These are phyloP conservation scores for Bombus superbus DNA, from an alignment of 1,140 invertebrate genomes.

Conservation along the genomic window DNA sequence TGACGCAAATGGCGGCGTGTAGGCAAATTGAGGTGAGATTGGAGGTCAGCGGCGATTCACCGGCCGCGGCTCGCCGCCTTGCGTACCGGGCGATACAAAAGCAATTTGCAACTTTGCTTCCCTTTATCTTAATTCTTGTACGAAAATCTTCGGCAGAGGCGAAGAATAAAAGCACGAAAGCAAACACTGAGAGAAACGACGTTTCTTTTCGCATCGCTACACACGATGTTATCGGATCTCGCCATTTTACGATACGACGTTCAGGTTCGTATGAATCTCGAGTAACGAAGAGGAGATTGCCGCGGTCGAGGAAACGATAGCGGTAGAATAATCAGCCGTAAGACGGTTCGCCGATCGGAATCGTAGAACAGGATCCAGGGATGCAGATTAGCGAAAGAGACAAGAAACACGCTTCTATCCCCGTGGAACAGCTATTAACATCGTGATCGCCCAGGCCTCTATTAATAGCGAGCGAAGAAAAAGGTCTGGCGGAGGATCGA, in stretches of 20 bases:
- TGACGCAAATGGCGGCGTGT: slow-evolving; percentile 79
- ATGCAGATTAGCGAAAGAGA: slow-evolving; percentile 22
- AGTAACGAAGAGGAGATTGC: not conserved
- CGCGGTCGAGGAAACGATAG: not conserved
- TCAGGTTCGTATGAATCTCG: not conserved
- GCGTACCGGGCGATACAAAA: slow-evolving; percentile 65
- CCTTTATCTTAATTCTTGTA: not conserved
- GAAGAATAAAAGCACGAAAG: not conserved
- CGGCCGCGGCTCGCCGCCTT: slow-evolving; percentile 61
- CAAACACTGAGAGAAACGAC: not conserved
- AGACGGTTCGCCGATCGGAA: no score
- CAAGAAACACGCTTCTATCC: slow-evolving; percentile 1
- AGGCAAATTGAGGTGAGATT: slow-evolving; percentile 84
- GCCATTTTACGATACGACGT: not conserved
- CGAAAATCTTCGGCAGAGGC: not conserved
- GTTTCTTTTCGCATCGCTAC: not conserved
- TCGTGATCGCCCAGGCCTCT: not conserved
- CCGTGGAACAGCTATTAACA: slow-evolving; percentile 27
- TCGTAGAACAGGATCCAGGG: no score
- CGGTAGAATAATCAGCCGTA: not conserved
- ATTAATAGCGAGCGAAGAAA: slow-evolving; percentile 37
- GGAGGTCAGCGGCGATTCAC: slow-evolving; percentile 78
- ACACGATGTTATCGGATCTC: not conserved
- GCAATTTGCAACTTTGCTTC: slow-evolving; percentile 50
- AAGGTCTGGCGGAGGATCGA: slow-evolving; percentile 26